Evolutionary conservation across 2,888 invertebrate species (phyloP), one percentile per base, ranked within the genome.

Genomic region (Metalampra italica): DNA sequence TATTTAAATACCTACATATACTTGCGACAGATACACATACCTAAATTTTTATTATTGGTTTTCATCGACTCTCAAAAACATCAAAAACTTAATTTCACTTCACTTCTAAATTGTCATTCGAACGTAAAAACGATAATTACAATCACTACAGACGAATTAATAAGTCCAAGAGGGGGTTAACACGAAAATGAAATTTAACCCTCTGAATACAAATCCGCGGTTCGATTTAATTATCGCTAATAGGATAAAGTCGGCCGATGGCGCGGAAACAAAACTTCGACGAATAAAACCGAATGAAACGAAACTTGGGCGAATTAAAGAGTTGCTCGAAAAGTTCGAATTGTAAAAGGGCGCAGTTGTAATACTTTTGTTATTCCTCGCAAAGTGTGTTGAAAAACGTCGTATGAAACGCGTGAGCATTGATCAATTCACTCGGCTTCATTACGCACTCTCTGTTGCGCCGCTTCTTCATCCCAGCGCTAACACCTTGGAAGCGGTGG

Each of bases 141-240:
- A 45, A 43, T 22, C 22, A 34, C 43, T 49, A 30, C 39, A 46
- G 39, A 11, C 30, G 13, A 40, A 58, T 55, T 52, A 54, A 56
- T 56, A 54, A 36, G 52, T 52, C 53, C 34, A 52, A 57, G 64
- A 67, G 59, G 45, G 30, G 59, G 63, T 32, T 22, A 34, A 36
- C 45, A 39, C 57, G 63, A 67, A 72, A 78, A 74, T 75, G 72
- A 71, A 79, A 78, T 76, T 73, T 62, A 70, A 69, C 66, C 71
- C 69, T 60, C 63, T 62, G 66, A 77, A 74, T 67, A 62, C 68
- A 65, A 71, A 72, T 70, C 65, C 64, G 59, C 62, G 66, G 69
- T 73, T 70, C 66, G 68, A 75, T 81, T 82, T 80, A 81, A 82
- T 82, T 80, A 82, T 78, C 76, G 71, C 70, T 82, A 81, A 82